These are phyloP conservation scores for Halcyon badia DNA, from an alignment of 2,797 vertebrate genomes.

Conservation along the genomic window DNA sequence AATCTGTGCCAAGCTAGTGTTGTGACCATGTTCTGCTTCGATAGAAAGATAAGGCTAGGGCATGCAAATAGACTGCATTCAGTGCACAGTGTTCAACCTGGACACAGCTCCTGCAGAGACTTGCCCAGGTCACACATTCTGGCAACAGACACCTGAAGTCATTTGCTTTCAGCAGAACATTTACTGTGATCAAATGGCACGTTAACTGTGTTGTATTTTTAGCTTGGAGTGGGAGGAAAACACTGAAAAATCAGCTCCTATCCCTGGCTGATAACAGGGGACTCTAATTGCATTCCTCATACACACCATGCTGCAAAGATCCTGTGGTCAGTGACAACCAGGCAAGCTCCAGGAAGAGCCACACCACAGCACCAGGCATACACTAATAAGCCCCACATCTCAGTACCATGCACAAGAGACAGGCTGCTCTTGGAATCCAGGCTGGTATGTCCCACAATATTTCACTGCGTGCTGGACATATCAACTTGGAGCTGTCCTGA, in stretches of 20 bases:
- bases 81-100: not conserved
- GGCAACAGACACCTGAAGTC: conserved; percentile 5
- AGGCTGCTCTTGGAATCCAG: not conserved
- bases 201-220: conserved; percentile 61
- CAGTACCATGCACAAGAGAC: not conserved
- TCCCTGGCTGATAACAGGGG: conserved; percentile 28
- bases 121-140: conserved; percentile 41
- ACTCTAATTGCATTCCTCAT: conserved; percentile 12
- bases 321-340: not conserved
- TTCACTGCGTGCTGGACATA: not conserved
- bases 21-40: not conserved
- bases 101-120: conserved; percentile 31
- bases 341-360: not conserved
- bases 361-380: not conserved
- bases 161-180: conserved; percentile 46
- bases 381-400: not conserved
- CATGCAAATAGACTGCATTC: conserved; percentile 19
- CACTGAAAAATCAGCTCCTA: conserved; percentile 47
- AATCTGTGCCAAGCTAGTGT: conserved; percentile 37
- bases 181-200: conserved; percentile 63
- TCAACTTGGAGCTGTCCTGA: not conserved
- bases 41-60: conserved; percentile 41
- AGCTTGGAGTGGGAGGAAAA: conserved; percentile 59
- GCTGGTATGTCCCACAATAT: not conserved
- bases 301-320: not conserved